A percentile compares a stretch with the other conserved stretches of the same genome.
These are phyloP conservation scores for Phylloscopus collybita DNA, from an alignment of 2,797 vertebrate genomes.

Conservation along the genomic window DNA sequence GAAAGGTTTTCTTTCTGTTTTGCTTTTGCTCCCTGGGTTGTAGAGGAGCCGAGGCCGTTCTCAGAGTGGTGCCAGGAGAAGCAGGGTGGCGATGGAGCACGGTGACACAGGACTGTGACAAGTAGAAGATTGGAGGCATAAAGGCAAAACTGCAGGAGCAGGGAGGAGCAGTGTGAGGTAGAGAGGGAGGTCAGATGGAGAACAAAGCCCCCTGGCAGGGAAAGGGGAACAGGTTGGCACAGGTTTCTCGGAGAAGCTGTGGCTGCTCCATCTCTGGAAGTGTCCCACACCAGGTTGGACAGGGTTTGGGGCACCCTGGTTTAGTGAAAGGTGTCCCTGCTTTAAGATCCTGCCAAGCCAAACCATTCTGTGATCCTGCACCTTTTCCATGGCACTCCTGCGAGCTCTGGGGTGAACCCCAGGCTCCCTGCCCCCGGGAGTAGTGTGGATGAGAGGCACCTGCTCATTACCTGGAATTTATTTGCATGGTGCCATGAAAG, in stretches of 20 bases:
- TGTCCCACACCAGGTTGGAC: neutral
- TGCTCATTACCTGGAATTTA: neutral
- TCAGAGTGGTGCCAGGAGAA: neutral
- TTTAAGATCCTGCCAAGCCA: neutral
- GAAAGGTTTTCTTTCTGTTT: neutral
- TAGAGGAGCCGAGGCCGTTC: accelerated
- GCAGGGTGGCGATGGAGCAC: neutral
- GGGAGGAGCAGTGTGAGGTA: neutral
- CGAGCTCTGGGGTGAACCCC: neutral
- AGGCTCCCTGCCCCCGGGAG: neutral
- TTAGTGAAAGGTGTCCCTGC: neutral
- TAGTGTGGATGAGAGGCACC: neutral
- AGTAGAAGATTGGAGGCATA: neutral
- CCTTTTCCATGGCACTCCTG: neutral
- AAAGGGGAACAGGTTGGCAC: neutral
- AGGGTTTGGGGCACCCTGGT: neutral
- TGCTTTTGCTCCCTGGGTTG: neutral
- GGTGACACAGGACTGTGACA: neutral
- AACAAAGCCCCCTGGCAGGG: neutral
- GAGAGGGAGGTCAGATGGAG: neutral
- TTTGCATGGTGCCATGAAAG: neutral
- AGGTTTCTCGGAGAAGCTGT: neutral
- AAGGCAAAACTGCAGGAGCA: neutral
- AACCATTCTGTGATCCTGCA: neutral
- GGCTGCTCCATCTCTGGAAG: neutral